Base-by-base conservation (phyloP, 2,797 vertebrate species). In the Mallotus villosus region DNA sequence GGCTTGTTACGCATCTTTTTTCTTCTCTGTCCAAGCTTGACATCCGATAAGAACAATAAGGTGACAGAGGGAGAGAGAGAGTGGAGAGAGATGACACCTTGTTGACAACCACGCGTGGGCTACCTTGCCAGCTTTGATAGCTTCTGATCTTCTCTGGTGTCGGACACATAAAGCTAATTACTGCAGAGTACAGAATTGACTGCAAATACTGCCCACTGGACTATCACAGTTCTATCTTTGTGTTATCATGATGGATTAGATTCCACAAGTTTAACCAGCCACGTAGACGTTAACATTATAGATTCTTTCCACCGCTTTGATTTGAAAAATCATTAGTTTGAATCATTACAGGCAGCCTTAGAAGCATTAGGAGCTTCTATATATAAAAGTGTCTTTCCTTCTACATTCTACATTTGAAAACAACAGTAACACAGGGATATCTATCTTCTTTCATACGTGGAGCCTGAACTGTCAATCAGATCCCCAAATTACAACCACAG, bases 151-250 rank as follows among this genome's bases (percentile, higher is more conserved):
- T 73, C 27, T 29, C 27, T 74, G 81, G 59, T 82, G 80, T 80
- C 79, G 34, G 66, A 82, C 82, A 79, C 66, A 19, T 75, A 51
- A 72, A 74, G 85, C 83, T 85, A 87, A 86, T 91, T 83, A 88
- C 74, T 82, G 73, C 57, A 0, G 32, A 34, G 32, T 34, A 34
- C 32, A 34, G 32, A 34, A 34, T 34, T 63, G 63, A 34, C 32
- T 59, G 11, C 17, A 29, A 57, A 21, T 5, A 49, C 59, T 61
- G 69, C 27, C 32, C 32, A 34, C 32, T 19, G 7, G 22, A 22
- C 11, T 60, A 12, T 22, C 7, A 21, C 22, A 24, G 21, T 21
- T 21, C 9, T 19, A 57, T 57, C 2, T 3, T 11, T 60, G 21
- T 25, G 5, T 21, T 60, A 12, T 11, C 21, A 3, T 60, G 19